A percentile compares a stretch with the other conserved stretches of the same genome.
These are phyloP conservation scores for Emesis castigata DNA, from an alignment of 2,888 invertebrate genomes.

Conservation along the genomic window DNA sequence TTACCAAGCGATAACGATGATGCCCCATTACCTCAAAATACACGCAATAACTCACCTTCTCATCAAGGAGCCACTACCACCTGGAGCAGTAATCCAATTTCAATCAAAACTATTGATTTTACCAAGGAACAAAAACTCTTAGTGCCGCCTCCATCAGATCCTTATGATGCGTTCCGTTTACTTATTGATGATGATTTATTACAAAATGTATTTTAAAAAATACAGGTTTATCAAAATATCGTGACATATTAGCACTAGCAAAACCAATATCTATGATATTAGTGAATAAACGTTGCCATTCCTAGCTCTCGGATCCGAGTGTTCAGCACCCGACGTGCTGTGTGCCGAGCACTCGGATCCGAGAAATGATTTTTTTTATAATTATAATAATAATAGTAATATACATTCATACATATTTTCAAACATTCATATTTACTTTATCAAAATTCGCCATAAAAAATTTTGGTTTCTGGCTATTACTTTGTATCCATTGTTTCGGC, in stretches of 20 bases:
- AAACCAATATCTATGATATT: no score
- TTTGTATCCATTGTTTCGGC: no score
- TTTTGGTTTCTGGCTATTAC: no score
- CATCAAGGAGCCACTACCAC: conserved; percentile 56
- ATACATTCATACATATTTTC: no score
- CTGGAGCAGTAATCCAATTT: conserved; percentile 26
- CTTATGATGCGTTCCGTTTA: conserved; percentile 62
- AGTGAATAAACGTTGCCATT: no score
- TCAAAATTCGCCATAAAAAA: no score
- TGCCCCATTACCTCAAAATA: conserved; percentile 18
- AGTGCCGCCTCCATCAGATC: conserved; percentile 54
- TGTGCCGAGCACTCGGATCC: conserved; percentile 20
- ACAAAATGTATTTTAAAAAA: no score
- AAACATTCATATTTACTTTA: no score
- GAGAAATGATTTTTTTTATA: conserved; percentile 6
- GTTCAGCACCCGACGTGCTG: conserved; percentile 14
- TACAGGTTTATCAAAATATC: no score
- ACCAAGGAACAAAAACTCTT: conserved; percentile 49
- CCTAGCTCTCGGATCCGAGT: conserved; percentile 12
- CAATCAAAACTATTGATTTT: conserved; percentile 44
- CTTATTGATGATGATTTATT: conserved; percentile 60
- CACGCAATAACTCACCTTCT: conserved; percentile 48
- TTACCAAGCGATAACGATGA: no score
- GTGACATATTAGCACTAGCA: no score
- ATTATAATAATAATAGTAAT: no score